Evolutionary conservation across 30 jellyfish, hydroid and myxozoan species (phyloP), one percentile per base, ranked within the genome.

Genomic region (Chrysaora quinquecirrha): DNA sequence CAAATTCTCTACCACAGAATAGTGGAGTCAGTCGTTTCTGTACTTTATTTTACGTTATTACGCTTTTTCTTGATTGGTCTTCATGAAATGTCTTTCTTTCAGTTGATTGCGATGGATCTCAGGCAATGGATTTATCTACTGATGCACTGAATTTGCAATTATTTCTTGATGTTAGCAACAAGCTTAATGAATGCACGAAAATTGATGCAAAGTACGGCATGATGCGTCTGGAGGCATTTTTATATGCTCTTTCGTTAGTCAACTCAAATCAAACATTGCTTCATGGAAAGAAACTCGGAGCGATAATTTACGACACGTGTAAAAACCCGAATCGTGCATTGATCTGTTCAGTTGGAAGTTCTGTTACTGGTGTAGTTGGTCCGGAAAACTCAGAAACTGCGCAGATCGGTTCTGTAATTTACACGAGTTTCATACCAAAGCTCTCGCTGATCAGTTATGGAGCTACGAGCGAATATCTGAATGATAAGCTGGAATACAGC

Each of bases 131-230:
- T 38, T 38, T 38, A 14, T 38, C 54, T 38, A 38, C 54, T 3
- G 14, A 38, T 38, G 34, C 34, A 29, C 0, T 18, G 34, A 70
- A 78, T 48, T 4, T 78, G 35, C 49, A 61, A 3, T 78, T 78
- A 28, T 78, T 33, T 38, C 72, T 25, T 23, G 61, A 35, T 32
- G 43, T 78, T 31, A 34, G 46, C 32, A 66, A 58, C 56, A 20
- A 43, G 61, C 56, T 78, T 18, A 65, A 75, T 31, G 38, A 33
- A 1, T 80, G 91, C 71, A 7, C 60, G 31, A 50, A 0, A 3
- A 65, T 82, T 64, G 81, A 82, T 33, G 75, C 74, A n/a, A 34
- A 71, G 24, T 71, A 72, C 34, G 93, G 93, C 18, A 82, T 82
- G 80, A 70, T 82, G 81, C 80, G 81, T 0, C 52, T 82, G 2